Evolutionary conservation across 2,113 vertebrate genomes (phyloP).

Genomic region (Struthidea cinerea): DNA sequence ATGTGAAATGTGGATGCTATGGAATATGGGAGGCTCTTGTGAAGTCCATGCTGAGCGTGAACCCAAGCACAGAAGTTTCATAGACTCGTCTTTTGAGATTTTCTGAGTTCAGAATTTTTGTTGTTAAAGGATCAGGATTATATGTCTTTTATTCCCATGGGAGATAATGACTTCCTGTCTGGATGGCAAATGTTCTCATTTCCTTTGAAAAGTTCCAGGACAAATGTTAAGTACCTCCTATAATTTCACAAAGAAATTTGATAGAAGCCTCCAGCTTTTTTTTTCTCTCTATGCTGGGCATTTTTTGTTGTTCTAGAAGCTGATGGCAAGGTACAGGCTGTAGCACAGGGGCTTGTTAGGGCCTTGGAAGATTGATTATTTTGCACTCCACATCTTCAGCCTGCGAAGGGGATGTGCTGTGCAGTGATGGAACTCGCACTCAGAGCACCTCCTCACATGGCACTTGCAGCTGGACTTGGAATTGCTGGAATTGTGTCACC

Average conservation of each 20-base stretch:
- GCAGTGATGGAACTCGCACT: neutral
- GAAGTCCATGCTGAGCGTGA: neutral
- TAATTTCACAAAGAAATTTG: neutral
- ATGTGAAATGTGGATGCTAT: neutral
- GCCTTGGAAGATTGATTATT: conserved; percentile 12
- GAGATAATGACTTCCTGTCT: neutral
- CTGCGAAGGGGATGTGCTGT: neutral
- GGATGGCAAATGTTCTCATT: conserved; percentile 6
- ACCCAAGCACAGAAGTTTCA: neutral
- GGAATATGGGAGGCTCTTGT: neutral
- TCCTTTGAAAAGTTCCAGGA: neutral
- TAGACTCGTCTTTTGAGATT: neutral
- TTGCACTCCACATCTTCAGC: neutral
- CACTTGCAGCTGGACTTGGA: neutral
- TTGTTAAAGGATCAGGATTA: neutral
- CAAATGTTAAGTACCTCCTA: conserved; percentile 4
- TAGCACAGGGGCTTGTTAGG: neutral
- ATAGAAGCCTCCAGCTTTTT: neutral
- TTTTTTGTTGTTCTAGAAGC: neutral
- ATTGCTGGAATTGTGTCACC: neutral
- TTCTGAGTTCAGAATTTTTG: neutral
- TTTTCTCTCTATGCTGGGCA: neutral
- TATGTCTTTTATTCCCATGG: neutral
- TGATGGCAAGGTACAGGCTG: neutral
- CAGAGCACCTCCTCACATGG: neutral